phyloP scores from a whole-genome alignment of 2,113 vertebrate species.

The Plestiodon gilberti region DNA sequence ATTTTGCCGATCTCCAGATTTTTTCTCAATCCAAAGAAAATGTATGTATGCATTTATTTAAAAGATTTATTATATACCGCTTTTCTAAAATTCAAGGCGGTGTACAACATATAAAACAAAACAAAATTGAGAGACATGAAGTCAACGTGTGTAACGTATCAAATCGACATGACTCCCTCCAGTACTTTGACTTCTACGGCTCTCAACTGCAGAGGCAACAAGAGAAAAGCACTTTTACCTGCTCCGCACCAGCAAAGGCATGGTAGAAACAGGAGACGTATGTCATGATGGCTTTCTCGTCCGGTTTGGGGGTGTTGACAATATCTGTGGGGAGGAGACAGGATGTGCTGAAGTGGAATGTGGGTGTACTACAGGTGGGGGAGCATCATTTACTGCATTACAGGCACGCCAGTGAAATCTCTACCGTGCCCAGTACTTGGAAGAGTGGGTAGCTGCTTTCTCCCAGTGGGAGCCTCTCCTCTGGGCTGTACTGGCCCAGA shows the following conservation, averaged over 20 bases:
- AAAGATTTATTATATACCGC: too few relatives aligned
- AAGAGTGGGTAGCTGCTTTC: not conserved
- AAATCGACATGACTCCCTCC: not conserved
- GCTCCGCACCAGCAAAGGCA: conserved; percentile 91
- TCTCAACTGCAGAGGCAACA: not conserved
- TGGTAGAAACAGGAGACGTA: conserved; percentile 95
- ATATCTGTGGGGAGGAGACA: conserved; percentile 76
- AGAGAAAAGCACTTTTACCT: conserved; percentile 71
- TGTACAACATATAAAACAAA: too few relatives aligned
- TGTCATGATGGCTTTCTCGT: conserved; percentile 94
- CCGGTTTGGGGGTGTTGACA: conserved; percentile 91
- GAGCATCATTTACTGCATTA: accelerated
- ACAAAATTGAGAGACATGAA: not conserved
- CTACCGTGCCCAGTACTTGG: not conserved
- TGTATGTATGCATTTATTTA: too few relatives aligned
- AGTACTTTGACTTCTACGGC: not conserved
- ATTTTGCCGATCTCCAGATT: not conserved
- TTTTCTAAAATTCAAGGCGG: too few relatives aligned
- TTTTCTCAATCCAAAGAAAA: too few relatives aligned
- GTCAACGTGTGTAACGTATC: not conserved
- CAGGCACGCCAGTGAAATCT: too few relatives aligned
- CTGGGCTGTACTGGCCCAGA: too few relatives aligned
- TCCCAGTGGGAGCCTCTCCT: not conserved
- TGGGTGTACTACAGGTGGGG: too few relatives aligned
- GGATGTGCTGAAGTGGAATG: too few relatives aligned